These are phyloP conservation scores for Aurelia sp. DNA, from an alignment of 30 jellyfish, hydroid and myxozoan genomes.

Conservation along the genomic window DNA sequence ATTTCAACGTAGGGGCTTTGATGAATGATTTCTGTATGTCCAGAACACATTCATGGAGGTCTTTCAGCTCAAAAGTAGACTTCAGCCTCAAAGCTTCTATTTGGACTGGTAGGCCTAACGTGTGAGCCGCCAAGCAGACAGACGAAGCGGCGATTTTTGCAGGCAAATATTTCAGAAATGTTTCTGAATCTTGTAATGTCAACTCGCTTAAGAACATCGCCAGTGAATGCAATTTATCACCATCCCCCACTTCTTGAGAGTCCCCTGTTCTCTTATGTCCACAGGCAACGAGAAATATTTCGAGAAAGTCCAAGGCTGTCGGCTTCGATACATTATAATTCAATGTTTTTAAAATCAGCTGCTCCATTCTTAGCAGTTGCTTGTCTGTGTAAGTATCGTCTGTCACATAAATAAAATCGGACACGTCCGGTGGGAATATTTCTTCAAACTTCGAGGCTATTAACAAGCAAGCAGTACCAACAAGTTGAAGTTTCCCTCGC, in stretches of 20 bases:
- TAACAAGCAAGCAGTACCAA: slow-evolving; percentile 97
- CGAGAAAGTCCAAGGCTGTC: slow-evolving; percentile 73
- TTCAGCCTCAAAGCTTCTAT: slow-evolving; percentile 29
- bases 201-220: slow-evolving; percentile 65
- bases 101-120: slow-evolving; percentile 33
- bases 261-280: slow-evolving; percentile 18
- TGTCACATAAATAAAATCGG: slow-evolving; percentile 95
- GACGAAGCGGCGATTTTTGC: slow-evolving; percentile 66
- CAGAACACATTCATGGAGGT: slow-evolving; percentile 52
- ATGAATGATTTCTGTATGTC: slow-evolving; percentile 58
- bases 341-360: slow-evolving; percentile 74
- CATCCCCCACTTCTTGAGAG: not conserved
- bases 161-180: slow-evolving; percentile 63
- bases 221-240: slow-evolving; percentile 8
- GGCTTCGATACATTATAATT: slow-evolving; percentile 87
- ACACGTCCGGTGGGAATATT: slow-evolving; percentile 93
- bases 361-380: slow-evolving; percentile 93
- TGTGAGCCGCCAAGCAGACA: slow-evolving; percentile 37
- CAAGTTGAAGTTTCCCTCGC: slow-evolving; percentile 94
- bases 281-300: slow-evolving; percentile 78
- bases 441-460: slow-evolving; percentile 98
- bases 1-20: slow-evolving; percentile 58
- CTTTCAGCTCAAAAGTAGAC: slow-evolving; percentile 46
- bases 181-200: slow-evolving; percentile 46
- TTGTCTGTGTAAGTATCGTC: slow-evolving; percentile 95